Evolutionary conservation across 2,888 invertebrate genomes (phyloP).

Genomic region (Sinelater perroti): DNA sequence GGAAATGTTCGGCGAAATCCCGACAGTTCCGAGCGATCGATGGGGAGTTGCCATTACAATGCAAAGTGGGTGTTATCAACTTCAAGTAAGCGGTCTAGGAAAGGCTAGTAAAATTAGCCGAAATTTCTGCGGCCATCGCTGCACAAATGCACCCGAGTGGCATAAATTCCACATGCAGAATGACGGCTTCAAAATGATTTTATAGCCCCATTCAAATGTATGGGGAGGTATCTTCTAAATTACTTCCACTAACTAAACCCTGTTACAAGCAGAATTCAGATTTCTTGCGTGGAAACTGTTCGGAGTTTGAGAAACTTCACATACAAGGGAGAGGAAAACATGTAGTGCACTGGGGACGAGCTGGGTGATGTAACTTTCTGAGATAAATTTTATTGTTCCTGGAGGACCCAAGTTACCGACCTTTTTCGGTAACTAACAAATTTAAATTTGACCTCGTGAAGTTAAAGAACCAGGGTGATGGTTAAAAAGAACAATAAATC

Average conservation of each 20-base stretch:
- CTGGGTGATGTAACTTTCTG: conserved; percentile 34
- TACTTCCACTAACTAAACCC: too few relatives aligned
- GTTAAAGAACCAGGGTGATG: conserved; percentile 32
- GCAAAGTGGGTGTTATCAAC: too few relatives aligned
- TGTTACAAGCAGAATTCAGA: too few relatives aligned
- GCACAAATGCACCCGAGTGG: too few relatives aligned
- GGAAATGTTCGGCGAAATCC: conserved; percentile 2
- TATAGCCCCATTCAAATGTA: too few relatives aligned
- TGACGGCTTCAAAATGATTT: too few relatives aligned
- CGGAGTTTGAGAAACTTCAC: conserved; percentile 26
- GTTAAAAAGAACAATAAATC: conserved; percentile 37
- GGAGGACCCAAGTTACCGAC: conserved; percentile 35
- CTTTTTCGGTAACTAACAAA: conserved; percentile 38
- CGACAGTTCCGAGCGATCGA: neutral
- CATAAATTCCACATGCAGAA: too few relatives aligned
- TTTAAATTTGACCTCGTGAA: conserved; percentile 35
- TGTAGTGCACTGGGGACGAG: conserved; percentile 30
- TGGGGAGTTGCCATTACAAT: too few relatives aligned
- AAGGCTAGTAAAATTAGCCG: too few relatives aligned
- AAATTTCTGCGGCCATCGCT: too few relatives aligned
- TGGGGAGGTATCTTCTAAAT: too few relatives aligned
- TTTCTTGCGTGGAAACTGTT: conserved; percentile 19
- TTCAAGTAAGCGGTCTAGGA: too few relatives aligned
- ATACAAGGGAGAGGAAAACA: conserved; percentile 24
- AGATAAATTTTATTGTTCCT: conserved; percentile 39